Evolutionary conservation across 2,113 vertebrate species (phyloP), one percentile per base, ranked within the genome.

Genomic region (Chlorodrepanis virens): DNA sequence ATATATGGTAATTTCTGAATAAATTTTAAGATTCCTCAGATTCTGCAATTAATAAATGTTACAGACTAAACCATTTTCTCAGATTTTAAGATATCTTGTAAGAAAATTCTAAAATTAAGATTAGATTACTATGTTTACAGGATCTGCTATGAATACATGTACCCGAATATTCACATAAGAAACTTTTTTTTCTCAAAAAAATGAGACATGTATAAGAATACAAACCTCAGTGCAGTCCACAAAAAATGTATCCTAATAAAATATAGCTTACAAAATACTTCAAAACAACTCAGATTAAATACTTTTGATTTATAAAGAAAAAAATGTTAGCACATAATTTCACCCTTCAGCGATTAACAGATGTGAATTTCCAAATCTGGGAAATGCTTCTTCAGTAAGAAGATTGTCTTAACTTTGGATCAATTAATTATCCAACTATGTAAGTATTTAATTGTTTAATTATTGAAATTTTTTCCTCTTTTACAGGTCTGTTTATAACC

Each of bases 151-250:
- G 12, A 79, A 71, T 49, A 28, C 6, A 11, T 7, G 6, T 44
- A 12, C 7, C 9, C 0, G 0, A 33, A 52, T 64, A 56, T 50
- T 90, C 44, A 71, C 2, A 6, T 40, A 19, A 71, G 5, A 72
- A 61, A 45, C 16, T 4, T 6, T 23, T 40, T 71, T 61, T 61
- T 49, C 31, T 65, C 53, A 44, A 74, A 89, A 52, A 81, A 75
- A 35, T 22, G 6, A 63, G 3, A 28, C 5, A 10, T 28, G 4
- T 47, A 27, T 40, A 52, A 57, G 9, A 85, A 70, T 27, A 23
- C 11, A 70, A 28, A 68, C 23, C 4, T 50, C 29, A 45, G 6
- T 37, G 23, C 5, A 64, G 52, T 31, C 23, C 15, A 37, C 24
- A 49, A 67, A 76, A 83, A 12, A 52, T 3, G 19, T 4, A n/a